phyloP scores from a whole-genome alignment of 2,113 vertebrate genomes.

The Eulemur rufifrons region DNA sequence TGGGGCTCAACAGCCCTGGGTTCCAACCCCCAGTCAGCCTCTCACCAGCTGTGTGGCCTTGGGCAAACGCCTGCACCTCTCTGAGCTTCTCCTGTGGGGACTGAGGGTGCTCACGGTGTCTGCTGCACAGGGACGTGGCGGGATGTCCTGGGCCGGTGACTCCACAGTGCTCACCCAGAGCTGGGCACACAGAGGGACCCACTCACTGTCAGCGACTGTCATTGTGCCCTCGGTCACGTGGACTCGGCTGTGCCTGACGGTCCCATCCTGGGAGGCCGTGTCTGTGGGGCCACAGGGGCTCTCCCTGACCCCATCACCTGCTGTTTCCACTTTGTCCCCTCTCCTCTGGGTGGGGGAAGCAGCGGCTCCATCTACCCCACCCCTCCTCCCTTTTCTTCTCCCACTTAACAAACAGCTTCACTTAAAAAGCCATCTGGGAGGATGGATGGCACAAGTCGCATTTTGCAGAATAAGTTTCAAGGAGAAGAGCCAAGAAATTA shows the following conservation, averaged over 20 bases:
- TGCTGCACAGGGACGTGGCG: not conserved
- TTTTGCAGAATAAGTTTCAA: slow-evolving; percentile 9
- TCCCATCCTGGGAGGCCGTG: not conserved
- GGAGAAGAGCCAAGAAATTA: slow-evolving; percentile 52
- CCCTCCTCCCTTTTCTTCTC: not conserved
- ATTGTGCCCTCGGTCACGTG: not conserved
- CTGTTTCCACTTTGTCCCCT: not conserved
- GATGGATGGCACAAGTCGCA: slow-evolving; percentile 54
- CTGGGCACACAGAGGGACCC: not conserved
- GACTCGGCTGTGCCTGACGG: not conserved
- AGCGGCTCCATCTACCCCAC: not conserved
- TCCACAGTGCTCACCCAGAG: no score
- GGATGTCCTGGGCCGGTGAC: not conserved
- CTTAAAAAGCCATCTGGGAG: slow-evolving; percentile 74
- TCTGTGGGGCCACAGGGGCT: not conserved
- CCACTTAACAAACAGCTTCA: slow-evolving; percentile 50
- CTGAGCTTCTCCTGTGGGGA: not conserved
- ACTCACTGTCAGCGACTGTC: not conserved
- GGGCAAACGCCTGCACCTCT: not conserved
- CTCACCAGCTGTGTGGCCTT: not conserved
- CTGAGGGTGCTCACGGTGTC: fast-evolving
- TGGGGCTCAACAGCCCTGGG: not conserved
- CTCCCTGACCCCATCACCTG: not conserved
- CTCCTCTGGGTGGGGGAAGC: fast-evolving
- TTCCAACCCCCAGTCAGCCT: not conserved